phyloP scores from a whole-genome alignment of 2,888 invertebrate genomes.

The Aleiodes alternator region DNA sequence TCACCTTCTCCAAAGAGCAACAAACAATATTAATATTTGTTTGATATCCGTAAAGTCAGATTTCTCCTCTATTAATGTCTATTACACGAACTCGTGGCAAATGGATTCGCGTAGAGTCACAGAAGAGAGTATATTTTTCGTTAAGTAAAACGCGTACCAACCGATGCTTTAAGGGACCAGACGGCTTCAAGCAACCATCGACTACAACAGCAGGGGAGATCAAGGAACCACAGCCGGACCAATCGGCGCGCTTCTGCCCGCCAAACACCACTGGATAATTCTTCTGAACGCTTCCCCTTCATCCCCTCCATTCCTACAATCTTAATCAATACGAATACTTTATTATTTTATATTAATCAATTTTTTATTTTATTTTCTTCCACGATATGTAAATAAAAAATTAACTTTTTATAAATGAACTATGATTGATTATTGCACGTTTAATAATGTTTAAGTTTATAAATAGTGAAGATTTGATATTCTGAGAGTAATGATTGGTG shows the following conservation, averaged over 20 bases:
- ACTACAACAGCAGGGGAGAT: slow-evolving; percentile 57
- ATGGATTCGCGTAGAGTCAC: slow-evolving; percentile 57
- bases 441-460: neutral
- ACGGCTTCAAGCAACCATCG: slow-evolving; percentile 65
- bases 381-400: neutral
- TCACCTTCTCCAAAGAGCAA: slow-evolving; percentile 28
- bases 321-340: neutral
- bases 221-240: slow-evolving; percentile 52
- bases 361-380: neutral
- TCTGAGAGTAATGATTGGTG: neutral
- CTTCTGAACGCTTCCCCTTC: slow-evolving; percentile 37
- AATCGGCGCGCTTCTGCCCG: slow-evolving; percentile 46
- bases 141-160: slow-evolving; percentile 66
- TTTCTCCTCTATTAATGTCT: slow-evolving; percentile 44
- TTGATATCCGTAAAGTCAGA: slow-evolving; percentile 55
- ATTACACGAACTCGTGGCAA: slow-evolving; percentile 63
- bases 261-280: slow-evolving; percentile 37
- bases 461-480: slow-evolving; percentile 1
- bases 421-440: neutral
- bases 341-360: neutral
- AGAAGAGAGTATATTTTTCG: slow-evolving; percentile 65
- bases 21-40: slow-evolving; percentile 27
- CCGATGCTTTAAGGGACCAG: slow-evolving; percentile 65
- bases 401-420: neutral
- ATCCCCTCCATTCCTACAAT: slow-evolving; percentile 9